Base-by-base conservation (phyloP, 2,888 invertebrate species). In the Leuctra nigra region DNA sequence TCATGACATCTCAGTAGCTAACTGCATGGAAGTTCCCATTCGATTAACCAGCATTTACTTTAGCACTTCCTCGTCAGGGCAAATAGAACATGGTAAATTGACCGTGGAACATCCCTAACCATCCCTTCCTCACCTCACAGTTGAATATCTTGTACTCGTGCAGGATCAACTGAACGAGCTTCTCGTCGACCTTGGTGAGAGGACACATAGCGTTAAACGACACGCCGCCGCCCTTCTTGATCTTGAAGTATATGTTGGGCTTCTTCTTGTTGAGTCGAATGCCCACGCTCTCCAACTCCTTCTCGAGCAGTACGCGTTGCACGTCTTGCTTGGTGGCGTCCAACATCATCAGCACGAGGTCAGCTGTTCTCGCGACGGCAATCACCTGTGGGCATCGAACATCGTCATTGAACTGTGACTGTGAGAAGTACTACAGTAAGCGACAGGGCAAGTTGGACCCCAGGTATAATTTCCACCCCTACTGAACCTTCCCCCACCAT, bases 61-160 rank as follows among this genome's bases (percentile, higher is more conserved):
- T n/a, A n/a, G n/a, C n/a, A n/a, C n/a, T n/a, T n/a, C n/a, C n/a
- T n/a, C n/a, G n/a, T n/a, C n/a, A n/a, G n/a, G n/a, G n/a, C n/a
- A n/a, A n/a, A n/a, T n/a, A n/a, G n/a, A n/a, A n/a, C n/a, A n/a
- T n/a, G n/a, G n/a, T n/a, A n/a, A n/a, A n/a, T n/a, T n/a, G n/a
- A n/a, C n/a, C n/a, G n/a, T n/a, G n/a, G n/a, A n/a, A n/a, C n/a
- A n/a, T n/a, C n/a, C n/a, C n/a, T n/a, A n/a, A n/a, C n/a, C n/a
- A n/a, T n/a, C n/a, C n/a, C n/a, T n/a, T n/a, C n/a, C 56, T 59
- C 66, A 84, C 84, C 79, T 94, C 93, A 1, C 93, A 93, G 75
- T 94, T 94, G 68, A 93, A 93, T 71, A 95, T 91, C 79, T 98
- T 99, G 73, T 98, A 99, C 72, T 98, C 97, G 70, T 99, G 98